phyloP scores from a whole-genome alignment of 2,797 vertebrate genomes.

The Vespertilio murinus region DNA sequence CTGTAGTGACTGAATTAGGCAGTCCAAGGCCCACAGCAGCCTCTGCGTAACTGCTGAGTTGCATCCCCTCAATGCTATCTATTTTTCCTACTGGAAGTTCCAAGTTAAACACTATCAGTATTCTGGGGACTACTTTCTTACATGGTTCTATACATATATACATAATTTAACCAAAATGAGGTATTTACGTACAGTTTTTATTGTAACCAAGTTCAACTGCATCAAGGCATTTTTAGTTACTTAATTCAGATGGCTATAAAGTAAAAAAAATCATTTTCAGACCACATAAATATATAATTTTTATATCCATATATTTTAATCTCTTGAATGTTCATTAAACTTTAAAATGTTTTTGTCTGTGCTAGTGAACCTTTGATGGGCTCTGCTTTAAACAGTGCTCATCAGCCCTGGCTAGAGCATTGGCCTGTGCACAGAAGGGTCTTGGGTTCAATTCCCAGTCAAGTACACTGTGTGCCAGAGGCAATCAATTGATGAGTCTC shows the following conservation, averaged over 20 bases:
- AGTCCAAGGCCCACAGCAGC: neutral
- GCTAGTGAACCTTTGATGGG: neutral
- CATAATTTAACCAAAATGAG: conserved; percentile 24
- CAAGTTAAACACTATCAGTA: neutral
- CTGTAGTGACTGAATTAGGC: neutral
- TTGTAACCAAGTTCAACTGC: neutral
- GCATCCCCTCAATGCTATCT: neutral
- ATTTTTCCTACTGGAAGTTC: neutral
- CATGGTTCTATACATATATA: neutral
- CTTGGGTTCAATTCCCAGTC: too few relatives aligned
- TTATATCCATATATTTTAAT: neutral
- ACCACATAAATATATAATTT: neutral
- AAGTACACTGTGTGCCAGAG: too few relatives aligned
- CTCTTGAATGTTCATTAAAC: neutral
- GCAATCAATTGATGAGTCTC: too few relatives aligned
- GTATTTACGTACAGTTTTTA: conserved; percentile 1
- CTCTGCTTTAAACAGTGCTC: neutral
- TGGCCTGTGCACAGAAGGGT: too few relatives aligned
- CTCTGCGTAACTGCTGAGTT: neutral
- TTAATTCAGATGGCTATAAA: conserved; percentile 23
- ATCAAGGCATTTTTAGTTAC: conserved; percentile 29
- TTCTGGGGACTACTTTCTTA: neutral
- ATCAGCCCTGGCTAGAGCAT: neutral
- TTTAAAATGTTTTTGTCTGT: conserved; percentile 27
- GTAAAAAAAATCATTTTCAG: conserved; percentile 14